Percentiles rank a stretch among this genome's conserved stretches.
These are phyloP conservation scores for Vicugna pacos DNA, from an alignment of 2,113 vertebrate species.

Conservation along the genomic window DNA sequence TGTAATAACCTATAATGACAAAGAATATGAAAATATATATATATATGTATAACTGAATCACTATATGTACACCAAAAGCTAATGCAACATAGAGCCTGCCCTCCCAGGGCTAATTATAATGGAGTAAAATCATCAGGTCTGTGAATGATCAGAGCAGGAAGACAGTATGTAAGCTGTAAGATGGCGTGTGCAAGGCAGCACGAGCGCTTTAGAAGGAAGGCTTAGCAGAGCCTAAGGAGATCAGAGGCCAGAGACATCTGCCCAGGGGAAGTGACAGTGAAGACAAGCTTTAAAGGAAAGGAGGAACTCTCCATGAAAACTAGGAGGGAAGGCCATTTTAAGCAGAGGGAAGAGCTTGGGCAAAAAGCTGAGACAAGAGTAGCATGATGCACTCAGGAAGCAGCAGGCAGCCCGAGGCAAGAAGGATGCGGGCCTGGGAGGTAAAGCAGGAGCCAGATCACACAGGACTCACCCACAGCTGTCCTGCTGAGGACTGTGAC, in stretches of 20 bases:
- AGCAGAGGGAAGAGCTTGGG: neutral
- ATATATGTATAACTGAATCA: too few relatives aligned
- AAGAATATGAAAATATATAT: too few relatives aligned
- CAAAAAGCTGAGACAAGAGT: neutral
- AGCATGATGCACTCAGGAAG: neutral
- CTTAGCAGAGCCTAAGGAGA: neutral
- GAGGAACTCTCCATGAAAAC: neutral
- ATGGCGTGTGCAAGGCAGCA: neutral
- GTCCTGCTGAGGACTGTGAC: neutral
- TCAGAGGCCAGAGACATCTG: neutral
- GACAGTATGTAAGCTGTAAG: neutral
- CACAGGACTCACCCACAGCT: neutral
- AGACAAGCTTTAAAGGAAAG: neutral
- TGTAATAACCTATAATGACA: too few relatives aligned
- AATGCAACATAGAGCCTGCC: neutral
- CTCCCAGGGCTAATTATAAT: constrained; percentile 6
- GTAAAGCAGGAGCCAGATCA: neutral
- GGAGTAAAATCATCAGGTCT: neutral
- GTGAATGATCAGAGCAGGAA: neutral
- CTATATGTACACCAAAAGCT: too few relatives aligned
- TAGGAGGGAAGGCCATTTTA: neutral
- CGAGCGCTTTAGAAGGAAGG: neutral
- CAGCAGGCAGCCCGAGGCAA: neutral
- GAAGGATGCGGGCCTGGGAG: neutral
- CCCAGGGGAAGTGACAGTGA: neutral